phyloP scores from a whole-genome alignment of 2,113 vertebrate species.

The Phocoena phocoena region DNA sequence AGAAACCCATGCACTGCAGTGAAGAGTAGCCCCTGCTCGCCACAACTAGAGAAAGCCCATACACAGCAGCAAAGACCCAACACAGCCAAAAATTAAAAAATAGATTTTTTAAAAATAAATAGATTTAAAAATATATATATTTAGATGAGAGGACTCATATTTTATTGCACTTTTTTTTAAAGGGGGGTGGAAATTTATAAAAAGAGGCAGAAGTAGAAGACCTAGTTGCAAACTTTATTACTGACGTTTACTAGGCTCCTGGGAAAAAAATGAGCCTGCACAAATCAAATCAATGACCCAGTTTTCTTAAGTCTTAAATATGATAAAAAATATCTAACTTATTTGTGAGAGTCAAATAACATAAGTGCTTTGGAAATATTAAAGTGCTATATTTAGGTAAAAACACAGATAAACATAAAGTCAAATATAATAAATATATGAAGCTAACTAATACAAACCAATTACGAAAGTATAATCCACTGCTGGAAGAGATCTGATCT shows the following conservation, averaged over 20 bases:
- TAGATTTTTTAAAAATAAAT: too few relatives aligned
- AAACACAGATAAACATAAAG: neutral
- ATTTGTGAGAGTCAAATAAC: neutral
- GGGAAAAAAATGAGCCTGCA: neutral
- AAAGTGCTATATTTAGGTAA: slow-evolving; percentile 2
- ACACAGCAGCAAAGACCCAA: too few relatives aligned
- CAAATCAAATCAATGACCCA: neutral
- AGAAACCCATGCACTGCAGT: too few relatives aligned
- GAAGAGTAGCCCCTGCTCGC: too few relatives aligned
- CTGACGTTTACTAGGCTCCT: neutral
- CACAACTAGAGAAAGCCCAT: too few relatives aligned
- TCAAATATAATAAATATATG: neutral
- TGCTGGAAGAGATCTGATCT: neutral
- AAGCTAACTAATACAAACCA: neutral
- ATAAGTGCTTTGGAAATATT: slow-evolving; percentile 25
- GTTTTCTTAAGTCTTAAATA: slow-evolving; percentile 27
- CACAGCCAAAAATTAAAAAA: too few relatives aligned
- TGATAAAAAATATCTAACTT: neutral
- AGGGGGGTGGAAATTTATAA: neutral
- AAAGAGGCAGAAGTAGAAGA: neutral
- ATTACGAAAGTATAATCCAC: neutral
- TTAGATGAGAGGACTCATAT: neutral
- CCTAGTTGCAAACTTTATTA: slow-evolving; percentile 3
- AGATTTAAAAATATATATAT: neutral
- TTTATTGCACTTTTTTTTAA: neutral